phyloP scores from a whole-genome alignment of 2,113 vertebrate genomes.

The Cynoglossus semilaevis region DNA sequence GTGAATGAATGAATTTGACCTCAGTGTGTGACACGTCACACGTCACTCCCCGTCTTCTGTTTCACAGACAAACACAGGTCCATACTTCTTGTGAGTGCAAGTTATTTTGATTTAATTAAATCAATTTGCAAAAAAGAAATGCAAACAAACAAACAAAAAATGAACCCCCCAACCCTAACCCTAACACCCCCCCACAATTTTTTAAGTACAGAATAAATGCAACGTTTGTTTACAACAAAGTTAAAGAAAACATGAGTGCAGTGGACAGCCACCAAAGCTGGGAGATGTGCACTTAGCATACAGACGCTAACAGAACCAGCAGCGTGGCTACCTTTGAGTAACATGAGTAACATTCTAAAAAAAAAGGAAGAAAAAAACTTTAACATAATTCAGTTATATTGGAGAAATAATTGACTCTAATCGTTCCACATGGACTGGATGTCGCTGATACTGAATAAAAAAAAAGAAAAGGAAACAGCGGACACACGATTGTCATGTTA shows the following conservation, averaged over 20 bases:
- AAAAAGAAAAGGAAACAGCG: conserved; percentile 32
- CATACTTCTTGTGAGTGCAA: too few species aligned
- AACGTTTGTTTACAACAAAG: conserved; percentile 47
- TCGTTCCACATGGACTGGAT: conserved; percentile 38
- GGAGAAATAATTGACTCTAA: conserved; percentile 38
- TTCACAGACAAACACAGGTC: too few species aligned
- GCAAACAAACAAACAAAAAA: too few species aligned
- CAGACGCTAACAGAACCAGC: conserved; percentile 52
- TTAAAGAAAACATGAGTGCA: conserved; percentile 38
- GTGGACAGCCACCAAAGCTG: conserved; percentile 44
- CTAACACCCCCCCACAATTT: too few species aligned
- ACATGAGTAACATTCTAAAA: conserved; percentile 31
- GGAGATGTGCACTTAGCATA: conserved; percentile 56
- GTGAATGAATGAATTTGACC: too few species aligned
- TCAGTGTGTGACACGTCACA: too few species aligned
- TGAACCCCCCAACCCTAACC: too few species aligned
- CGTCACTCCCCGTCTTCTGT: too few species aligned
- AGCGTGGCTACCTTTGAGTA: conserved; percentile 47
- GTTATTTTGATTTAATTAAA: too few species aligned
- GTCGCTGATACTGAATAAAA: conserved; percentile 14
- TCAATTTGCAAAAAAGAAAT: too few species aligned
- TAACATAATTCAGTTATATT: conserved; percentile 22
- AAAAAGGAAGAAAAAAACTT: conserved; percentile 13
- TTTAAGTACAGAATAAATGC: conserved; percentile 57
- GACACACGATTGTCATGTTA: conserved; percentile 57